phyloP scores from a whole-genome alignment of 2,888 invertebrate genomes.

The Resseliella maxima region DNA sequence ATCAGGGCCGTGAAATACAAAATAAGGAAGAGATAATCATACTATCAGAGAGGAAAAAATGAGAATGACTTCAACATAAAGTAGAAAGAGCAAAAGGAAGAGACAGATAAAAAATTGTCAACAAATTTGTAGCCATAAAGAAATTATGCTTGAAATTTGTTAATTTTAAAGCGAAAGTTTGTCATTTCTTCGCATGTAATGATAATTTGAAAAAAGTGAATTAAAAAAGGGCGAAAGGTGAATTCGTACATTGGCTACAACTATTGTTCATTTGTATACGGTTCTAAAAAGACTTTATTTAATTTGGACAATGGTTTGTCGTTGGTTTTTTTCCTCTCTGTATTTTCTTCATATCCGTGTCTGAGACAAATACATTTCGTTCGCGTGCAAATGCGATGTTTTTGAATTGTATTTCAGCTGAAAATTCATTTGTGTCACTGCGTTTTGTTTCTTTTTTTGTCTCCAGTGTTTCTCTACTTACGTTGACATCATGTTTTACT shows the following conservation, averaged over 20 bases:
- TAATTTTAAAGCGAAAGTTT: neutral
- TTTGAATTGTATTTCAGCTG: neutral
- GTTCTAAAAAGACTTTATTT: neutral
- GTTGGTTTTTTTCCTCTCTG: neutral
- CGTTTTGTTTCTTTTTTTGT: neutral
- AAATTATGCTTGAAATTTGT: neutral
- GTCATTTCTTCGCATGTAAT: neutral
- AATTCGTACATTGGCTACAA: neutral
- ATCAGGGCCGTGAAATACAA: no score
- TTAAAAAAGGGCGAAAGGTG: neutral
- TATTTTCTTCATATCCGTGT: neutral
- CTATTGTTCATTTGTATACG: no score
- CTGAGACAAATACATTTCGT: no score
- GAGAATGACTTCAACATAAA: no score
- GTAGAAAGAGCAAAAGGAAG: no score
- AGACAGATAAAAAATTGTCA: neutral
- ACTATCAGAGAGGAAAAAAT: no score
- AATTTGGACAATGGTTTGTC: neutral
- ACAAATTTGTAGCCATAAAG: neutral
- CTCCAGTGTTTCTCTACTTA: neutral
- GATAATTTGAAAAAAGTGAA: neutral
- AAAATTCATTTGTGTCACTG: conserved; percentile 21
- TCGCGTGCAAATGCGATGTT: neutral
- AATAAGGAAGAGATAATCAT: no score
- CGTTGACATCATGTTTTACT: conserved; percentile 24